phyloP scores from a whole-genome alignment of 92 coral and sea anemone genomes.

The Pocillopora grandis region DNA sequence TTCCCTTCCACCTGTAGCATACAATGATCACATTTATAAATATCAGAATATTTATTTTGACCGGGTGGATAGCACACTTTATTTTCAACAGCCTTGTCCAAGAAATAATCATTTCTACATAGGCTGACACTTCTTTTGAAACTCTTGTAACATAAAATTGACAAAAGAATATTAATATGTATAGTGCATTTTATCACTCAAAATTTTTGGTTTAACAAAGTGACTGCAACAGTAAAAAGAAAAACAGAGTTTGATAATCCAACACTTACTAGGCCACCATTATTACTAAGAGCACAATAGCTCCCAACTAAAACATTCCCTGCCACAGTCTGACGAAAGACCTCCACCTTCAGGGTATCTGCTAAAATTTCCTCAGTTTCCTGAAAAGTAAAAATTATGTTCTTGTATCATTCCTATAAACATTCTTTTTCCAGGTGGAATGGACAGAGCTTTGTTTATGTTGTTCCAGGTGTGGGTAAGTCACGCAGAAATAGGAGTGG shows the following conservation, averaged over 20 bases:
- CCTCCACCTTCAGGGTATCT: slow-evolving; percentile 93
- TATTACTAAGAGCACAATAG: slow-evolving; percentile 95
- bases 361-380: slow-evolving; percentile 99
- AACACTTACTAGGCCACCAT: slow-evolving; percentile 89
- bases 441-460: no score
- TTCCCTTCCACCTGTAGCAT: neutral
- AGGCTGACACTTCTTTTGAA: no score
- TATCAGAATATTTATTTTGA: no score
- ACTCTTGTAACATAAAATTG: no score
- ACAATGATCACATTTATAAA: neutral
- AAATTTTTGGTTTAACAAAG: neutral
- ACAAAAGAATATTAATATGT: no score
- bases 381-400: slow-evolving; percentile 38
- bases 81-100: no score
- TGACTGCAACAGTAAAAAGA: neutral
- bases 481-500: no score
- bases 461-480: no score
- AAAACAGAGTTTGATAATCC: neutral
- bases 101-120: no score
- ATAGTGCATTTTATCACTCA: neutral
- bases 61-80: neutral
- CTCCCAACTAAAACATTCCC: slow-evolving; percentile 93
- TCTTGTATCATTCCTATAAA: neutral
- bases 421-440: neutral
- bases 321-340: slow-evolving; percentile 95